phyloP scores from a whole-genome alignment of 2,113 vertebrate genomes.

The Perca schrenkii region DNA sequence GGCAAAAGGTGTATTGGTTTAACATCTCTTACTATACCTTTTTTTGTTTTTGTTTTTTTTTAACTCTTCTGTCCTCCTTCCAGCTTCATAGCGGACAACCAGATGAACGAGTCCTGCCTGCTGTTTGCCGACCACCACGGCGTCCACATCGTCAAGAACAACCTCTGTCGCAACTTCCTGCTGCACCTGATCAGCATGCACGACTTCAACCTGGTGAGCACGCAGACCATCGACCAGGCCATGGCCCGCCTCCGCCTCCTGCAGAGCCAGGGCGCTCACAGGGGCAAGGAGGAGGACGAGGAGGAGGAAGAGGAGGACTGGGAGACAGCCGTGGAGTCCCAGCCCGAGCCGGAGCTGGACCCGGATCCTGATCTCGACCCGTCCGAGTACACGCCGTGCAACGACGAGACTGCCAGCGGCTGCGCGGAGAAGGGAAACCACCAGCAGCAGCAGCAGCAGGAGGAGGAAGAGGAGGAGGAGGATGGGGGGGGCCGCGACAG shows the following conservation, averaged over 20 bases:
- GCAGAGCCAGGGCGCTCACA: slow-evolving; percentile 73
- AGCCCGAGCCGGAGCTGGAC: slow-evolving; percentile 48
- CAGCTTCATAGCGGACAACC: slow-evolving; percentile 99
- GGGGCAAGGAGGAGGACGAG: not conserved
- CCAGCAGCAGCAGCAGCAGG: not conserved
- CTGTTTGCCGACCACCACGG: slow-evolving; percentile 92
- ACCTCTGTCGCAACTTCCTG: slow-evolving; percentile 95
- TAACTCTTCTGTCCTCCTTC: not conserved
- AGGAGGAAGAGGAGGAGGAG: not conserved
- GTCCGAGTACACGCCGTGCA: slow-evolving; percentile 29
- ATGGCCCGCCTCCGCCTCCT: slow-evolving; percentile 90
- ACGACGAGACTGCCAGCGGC: not conserved
- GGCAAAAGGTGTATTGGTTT: no score
- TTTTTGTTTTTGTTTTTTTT: no score
- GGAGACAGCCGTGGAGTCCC: slow-evolving; percentile 76
- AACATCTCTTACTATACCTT: no score
- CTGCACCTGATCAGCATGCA: slow-evolving; percentile 99
- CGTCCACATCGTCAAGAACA: slow-evolving; percentile 89
- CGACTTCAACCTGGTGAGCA: slow-evolving; percentile 97
- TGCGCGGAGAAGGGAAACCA: slow-evolving; percentile 5
- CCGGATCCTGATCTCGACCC: slow-evolving; percentile 41
- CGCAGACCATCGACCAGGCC: slow-evolving; percentile 93
- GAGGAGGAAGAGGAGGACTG: slow-evolving; percentile 65
- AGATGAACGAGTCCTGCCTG: slow-evolving; percentile 97
- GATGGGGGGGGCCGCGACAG: not conserved